phyloP scores from a whole-genome alignment of 2,797 vertebrate genomes.

The Melanogrammus aeglefinus region DNA sequence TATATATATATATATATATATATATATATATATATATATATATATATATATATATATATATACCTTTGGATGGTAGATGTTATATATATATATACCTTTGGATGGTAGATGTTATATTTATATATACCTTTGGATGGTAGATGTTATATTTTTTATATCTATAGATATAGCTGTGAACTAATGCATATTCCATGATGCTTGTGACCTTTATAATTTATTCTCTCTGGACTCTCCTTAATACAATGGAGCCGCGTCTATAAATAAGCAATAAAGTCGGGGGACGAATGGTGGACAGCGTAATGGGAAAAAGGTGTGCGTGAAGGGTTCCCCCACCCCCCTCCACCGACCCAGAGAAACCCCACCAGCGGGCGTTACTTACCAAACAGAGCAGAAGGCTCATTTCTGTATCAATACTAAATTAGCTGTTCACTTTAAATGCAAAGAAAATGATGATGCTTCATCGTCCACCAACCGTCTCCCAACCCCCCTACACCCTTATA shows the following conservation, averaged over 20 bases:
- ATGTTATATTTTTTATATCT: not conserved
- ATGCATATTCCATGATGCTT: not conserved
- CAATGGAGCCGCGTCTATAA: not conserved
- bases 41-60: not conserved
- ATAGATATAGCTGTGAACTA: not conserved
- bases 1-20: constrained; percentile 1
- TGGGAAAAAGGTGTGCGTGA: not conserved
- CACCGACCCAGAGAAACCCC: no score
- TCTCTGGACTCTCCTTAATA: not conserved
- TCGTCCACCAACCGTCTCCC: not conserved
- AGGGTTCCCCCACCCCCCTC: not conserved
- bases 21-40: not conserved
- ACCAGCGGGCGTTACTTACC: not conserved
- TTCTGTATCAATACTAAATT: not conserved
- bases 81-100: not conserved
- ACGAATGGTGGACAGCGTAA: not conserved
- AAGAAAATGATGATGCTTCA: not conserved
- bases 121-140: not conserved
- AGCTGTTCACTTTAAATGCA: not conserved
- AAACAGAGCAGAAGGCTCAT: not conserved
- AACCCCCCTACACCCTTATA: not conserved
- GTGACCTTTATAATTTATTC: not conserved
- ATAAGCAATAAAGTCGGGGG: not conserved
- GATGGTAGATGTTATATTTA: not conserved
- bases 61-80: no score